Evolutionary conservation across 2,113 vertebrate species (phyloP).

Genomic region (Tyto alba): DNA sequence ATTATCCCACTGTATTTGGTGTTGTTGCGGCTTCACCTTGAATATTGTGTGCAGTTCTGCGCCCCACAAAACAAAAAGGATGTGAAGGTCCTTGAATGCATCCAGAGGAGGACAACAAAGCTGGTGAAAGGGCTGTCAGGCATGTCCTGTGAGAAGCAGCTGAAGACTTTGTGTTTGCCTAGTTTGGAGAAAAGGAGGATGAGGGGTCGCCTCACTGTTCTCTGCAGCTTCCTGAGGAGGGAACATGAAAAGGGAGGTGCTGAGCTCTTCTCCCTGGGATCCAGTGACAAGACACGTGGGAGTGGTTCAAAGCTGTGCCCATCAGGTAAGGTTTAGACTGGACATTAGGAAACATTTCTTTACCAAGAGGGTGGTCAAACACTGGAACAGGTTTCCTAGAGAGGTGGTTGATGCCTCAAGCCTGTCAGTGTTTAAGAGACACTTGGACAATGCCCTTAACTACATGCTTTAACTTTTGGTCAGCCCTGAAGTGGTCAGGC

Average conservation of each 20-base stretch:
- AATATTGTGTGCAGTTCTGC: background rate
- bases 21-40: rapidly evolving
- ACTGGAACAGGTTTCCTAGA: background rate
- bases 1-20: background rate
- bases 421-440: background rate
- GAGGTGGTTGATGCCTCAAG: rapidly evolving
- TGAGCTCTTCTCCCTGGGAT: background rate
- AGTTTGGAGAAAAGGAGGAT: no score
- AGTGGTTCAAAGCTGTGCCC: background rate
- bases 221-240: background rate
- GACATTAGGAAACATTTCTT: background rate
- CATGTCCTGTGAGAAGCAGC: no score
- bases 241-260: background rate
- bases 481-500: background rate
- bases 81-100: background rate
- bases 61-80: background rate
- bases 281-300: no score
- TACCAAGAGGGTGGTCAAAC: background rate
- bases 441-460: background rate
- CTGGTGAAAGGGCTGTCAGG: background rate
- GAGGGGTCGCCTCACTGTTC: no score
- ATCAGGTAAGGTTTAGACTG: background rate
- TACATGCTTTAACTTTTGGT: background rate
- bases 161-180: no score
- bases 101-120: background rate